Evolutionary conservation across 2,888 invertebrate species (phyloP).

Genomic region (Orthonevra nobilis): DNA sequence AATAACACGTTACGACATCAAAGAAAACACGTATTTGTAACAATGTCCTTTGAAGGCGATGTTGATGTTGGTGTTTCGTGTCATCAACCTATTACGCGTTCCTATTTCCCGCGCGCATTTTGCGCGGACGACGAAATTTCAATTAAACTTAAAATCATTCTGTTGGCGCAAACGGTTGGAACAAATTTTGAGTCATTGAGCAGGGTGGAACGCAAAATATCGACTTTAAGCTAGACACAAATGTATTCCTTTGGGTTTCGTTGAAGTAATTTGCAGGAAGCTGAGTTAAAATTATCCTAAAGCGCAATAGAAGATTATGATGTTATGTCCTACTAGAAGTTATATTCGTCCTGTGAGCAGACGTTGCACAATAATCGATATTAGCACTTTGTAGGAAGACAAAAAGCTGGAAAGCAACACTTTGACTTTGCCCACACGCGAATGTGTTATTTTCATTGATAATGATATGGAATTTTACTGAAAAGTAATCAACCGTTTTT

Average conservation of each 20-base stretch:
- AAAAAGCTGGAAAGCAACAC: background rate
- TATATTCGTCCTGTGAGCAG: background rate
- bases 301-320: too few relatives aligned
- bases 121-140: too few relatives aligned
- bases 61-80: conserved; percentile 51
- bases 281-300: too few relatives aligned
- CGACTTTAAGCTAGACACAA: too few relatives aligned
- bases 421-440: conserved; percentile 10
- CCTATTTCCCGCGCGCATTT: conserved; percentile 13
- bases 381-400: background rate
- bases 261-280: too few relatives aligned
- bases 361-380: conserved; percentile 15
- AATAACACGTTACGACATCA: conserved; percentile 40
- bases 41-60: conserved; percentile 14
- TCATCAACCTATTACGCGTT: conserved; percentile 59
- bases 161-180: too few relatives aligned
- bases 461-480: conserved; percentile 7
- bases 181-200: too few relatives aligned
- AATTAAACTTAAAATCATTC: too few relatives aligned
- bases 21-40: conserved; percentile 12
- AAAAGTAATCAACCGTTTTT: background rate
- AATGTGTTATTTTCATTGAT: background rate
- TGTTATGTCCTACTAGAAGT: too few relatives aligned
- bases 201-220: too few relatives aligned
- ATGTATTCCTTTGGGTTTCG: too few relatives aligned